Evolutionary conservation across 1,140 invertebrate genomes (phyloP), one percentile per base, ranked within the genome.

Genomic region (Vanessa atalanta): DNA sequence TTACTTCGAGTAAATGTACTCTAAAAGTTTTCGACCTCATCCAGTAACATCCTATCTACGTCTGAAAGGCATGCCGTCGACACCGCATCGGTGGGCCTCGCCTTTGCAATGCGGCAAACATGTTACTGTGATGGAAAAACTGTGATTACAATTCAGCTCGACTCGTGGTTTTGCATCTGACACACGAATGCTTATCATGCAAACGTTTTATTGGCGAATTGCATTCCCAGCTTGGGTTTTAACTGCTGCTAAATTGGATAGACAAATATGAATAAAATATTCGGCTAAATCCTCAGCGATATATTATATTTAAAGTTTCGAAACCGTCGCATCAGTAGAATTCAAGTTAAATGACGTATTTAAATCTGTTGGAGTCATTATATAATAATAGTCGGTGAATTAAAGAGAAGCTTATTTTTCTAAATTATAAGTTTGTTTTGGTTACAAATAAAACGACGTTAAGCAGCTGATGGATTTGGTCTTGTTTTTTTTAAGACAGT

Each of bases 101-200:
- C 55, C 66, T 55, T 69, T 55, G 51, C 53, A 69, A 69, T 69
- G 66, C 66, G 66, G 66, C 66, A 68, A 68, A 68, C 66, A 26
- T 43, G n/a, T 68, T 61, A 61, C 57, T n/a, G 23, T 57, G 66
- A 20, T 37, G n/a, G 66, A 16, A 55, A 68, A 68, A 20, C 66
- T 68, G 14, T 37, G 57, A 61, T 37, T 61, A 61, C 57, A 61
- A 61, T 64, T 47, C 15, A 64, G n/a, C 23, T 31, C n/a, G 63
- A 48, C 14, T 20, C 63, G 43, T 65, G 63, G 31, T 61, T 61
- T 61, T 61, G 57, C 57, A 61, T 61, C 57, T 61, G 57, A 61
- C 23, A 61, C 26, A 61, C 31, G 57, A 61, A 61, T 61, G 15
- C 16, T 31, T 20, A 37, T 37, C 57, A 37, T 37, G 26, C 57